phyloP scores from a whole-genome alignment of 1,140 invertebrate species.

The Physella acuta region DNA sequence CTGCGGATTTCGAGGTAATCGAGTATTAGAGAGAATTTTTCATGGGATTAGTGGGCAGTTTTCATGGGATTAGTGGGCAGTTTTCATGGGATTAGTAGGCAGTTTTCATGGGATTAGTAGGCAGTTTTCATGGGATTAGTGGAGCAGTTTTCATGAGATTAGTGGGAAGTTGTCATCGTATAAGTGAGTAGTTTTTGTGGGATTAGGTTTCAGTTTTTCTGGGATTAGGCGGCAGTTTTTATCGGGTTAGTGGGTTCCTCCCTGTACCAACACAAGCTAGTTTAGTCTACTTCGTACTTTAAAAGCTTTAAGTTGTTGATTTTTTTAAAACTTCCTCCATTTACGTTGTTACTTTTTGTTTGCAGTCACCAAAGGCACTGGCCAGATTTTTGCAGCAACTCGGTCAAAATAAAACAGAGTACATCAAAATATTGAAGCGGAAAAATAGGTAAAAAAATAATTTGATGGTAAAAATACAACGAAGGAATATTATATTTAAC shows the following conservation, averaged over 20 bases:
- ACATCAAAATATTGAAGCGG: constrained; percentile 6
- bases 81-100: neutral
- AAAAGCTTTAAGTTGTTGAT: neutral
- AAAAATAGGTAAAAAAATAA: constrained; percentile 16
- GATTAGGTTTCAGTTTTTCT: neutral
- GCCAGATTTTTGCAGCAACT: constrained; percentile 5
- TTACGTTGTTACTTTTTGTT: neutral
- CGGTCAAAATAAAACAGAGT: neutral
- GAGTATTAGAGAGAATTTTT: neutral
- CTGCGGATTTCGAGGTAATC: constrained; percentile 11
- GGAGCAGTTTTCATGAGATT: neutral
- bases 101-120: neutral
- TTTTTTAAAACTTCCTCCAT: neutral
- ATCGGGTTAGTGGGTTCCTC: neutral
- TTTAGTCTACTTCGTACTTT: neutral
- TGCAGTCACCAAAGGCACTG: constrained; percentile 9
- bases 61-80: neutral
- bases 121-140: neutral
- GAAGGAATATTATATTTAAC: too few relatives aligned
- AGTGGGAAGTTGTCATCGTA: neutral
- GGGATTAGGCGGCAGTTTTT: neutral
- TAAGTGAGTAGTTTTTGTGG: neutral
- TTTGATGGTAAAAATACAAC: too few relatives aligned
- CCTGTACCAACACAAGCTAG: neutral
- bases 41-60: neutral